Evolutionary conservation across 1,140 invertebrate species (phyloP), one percentile per base, ranked within the genome.

Genomic region (Lepidurus packardi): DNA sequence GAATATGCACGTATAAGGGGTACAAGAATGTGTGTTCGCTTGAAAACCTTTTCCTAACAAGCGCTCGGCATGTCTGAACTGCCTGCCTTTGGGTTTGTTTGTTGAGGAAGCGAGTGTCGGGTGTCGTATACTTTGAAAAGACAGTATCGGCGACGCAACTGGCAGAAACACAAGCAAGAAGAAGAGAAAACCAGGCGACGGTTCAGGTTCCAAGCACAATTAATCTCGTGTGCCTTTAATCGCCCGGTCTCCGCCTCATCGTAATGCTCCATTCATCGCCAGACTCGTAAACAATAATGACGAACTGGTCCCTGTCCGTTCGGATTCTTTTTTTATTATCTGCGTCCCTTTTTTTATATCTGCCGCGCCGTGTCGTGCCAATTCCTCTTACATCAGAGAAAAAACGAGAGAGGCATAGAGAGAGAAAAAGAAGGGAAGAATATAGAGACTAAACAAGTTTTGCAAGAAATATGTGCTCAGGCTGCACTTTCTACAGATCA

Each of bases 251-350:
- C 53, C 53, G 53, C 8, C 13, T 65, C 53, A 11, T 7, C 53
- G 53, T 65, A 65, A 9, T 65, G 21, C 53, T n/a, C 21, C 53
- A 16, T 65, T 65, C 53, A 65, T 65, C 53, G 53, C 21, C 9
- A 65, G 13, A 65, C 53, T 65, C 53, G 53, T 65, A 65, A 65
- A 65, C 53, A n/a, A 65, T 65, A 65, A 65, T 13, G 53, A 65
- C 53, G 13, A 16, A 65, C 53, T 65, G 53, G 8, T 65, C 6
- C 16, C 13, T 21, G 53, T 65, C 7, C 53, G 13, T 65, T 65
- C 21, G 16, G 21, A 7, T 13, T 65, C 53, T 65, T 16, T 65
- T 16, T 65, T 21, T n/a, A 21, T 65, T 65, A n/a, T 65, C 0
- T 65, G 47, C 21, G 53, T 65, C 53, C 53, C 53, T 65, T 21